phyloP scores from a whole-genome alignment of 2,888 invertebrate genomes.

The Noctua janthina region DNA sequence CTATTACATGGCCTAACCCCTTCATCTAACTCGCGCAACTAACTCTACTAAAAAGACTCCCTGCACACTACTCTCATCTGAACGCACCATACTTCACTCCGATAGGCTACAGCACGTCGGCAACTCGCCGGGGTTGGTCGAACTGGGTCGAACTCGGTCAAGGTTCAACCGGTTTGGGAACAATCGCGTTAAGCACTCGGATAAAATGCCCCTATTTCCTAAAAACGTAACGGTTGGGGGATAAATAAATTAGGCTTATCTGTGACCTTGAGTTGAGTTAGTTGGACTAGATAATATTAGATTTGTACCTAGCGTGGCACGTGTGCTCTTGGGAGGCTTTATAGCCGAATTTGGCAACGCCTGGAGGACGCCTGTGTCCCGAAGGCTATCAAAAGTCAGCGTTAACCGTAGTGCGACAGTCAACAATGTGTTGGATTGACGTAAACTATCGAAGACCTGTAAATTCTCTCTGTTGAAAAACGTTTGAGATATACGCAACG shows the following conservation, averaged over 20 bases:
- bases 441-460: not conserved
- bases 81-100: conserved; percentile 34
- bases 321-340: conserved; percentile 6
- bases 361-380: not conserved
- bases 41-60: conserved; percentile 18
- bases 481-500: not conserved
- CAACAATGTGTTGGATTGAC: not conserved
- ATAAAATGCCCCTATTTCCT: conserved; percentile 51
- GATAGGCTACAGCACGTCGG: conserved; percentile 21
- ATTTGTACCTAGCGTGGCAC: not conserved
- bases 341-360: not conserved
- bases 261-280: conserved; percentile 21
- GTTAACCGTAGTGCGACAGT: not conserved
- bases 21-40: conserved; percentile 9
- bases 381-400: not conserved
- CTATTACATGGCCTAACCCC: not conserved
- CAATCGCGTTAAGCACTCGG: conserved; percentile 54
- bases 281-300: conserved; percentile 6
- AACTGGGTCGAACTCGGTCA: conserved; percentile 62
- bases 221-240: conserved; percentile 30
- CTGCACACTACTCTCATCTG: conserved; percentile 34
- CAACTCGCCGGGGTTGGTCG: conserved; percentile 51
- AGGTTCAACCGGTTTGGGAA: conserved; percentile 53
- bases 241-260: conserved; percentile 52
- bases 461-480: not conserved